Base-by-base conservation (phyloP, 2,113 vertebrate species). In the Scytalopus superciliaris region DNA sequence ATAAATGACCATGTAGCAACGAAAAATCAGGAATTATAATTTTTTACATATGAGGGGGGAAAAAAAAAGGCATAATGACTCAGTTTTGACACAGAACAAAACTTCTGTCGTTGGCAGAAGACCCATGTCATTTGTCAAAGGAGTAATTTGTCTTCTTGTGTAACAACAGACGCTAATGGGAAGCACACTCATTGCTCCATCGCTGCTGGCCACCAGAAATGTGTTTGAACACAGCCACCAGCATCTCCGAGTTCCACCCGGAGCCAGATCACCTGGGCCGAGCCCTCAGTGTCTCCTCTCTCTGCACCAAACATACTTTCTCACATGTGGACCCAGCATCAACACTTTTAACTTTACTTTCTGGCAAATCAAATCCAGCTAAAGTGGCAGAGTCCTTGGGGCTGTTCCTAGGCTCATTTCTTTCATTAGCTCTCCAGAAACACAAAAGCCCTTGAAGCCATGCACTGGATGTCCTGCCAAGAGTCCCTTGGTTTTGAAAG, bases 121-220 rank as follows among this genome's bases (percentile, higher is more conserved):
- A 94, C 7, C 39, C 24, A 31, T 2, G 39, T 69, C 74, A 91
- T 66, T 92, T 92, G 68, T 73, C 77, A 93, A 50, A 92, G 74
- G 3, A 83, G 55, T 75, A 80, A 39, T 93, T 66, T 70, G 72
- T 75, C 67, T 80, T 93, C 90, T 94, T 97, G 76, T 81, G 68
- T 72, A 95, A 96, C 52, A 94, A 50, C 47, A 93, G 64, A 80
- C 2, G 3, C 28, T 95, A 90, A 91, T 81, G 44, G 59, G 83
- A 94, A 95, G 92, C 73, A 90, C 72, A 11, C 83, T 78, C 60
- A 37, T 60, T 56, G 37, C 40, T 89, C 60, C 79, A 84, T 60
- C 83, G 18, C 47, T 7, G 22, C 53, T 57, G 47, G 66, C 52
- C 47, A 84, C 73, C 80, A 77, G 50, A 49, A 7, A 4, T 7